Base-by-base conservation (phyloP, 2,113 vertebrate species). In the Pluvianellus socialis region DNA sequence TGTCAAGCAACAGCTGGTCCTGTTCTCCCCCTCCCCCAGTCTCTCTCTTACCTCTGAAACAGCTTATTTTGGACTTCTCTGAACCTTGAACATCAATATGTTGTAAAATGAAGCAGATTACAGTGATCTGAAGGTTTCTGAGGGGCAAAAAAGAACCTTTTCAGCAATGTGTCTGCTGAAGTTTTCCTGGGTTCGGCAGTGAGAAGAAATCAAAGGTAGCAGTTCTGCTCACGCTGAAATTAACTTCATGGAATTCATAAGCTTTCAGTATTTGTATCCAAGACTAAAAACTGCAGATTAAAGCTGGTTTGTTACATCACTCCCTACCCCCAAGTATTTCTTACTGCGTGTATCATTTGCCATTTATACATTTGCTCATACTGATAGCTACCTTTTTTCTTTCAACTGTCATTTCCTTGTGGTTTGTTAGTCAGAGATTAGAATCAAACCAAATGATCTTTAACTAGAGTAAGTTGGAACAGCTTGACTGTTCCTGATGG, bases 271-370 rank as follows among this genome's bases (percentile, higher is more conserved):
- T 95, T 72, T 90, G 50, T 85, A 50, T 80, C 8, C 65, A 96
- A 94, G 66, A 66, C 27, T 90, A 63, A 91, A 93, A 91, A 59
- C 19, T 50, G 45, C 47, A 95, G 63, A 92, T 86, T 92, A 86
- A 40, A 95, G 12, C 22, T 84, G 30, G 32, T 88, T 61, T 62
- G 5, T 76, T 86, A 23, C 33, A 65, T 8, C 23, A 28, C 7
- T 66, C 24, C 52, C 24, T 12, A 18, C 7, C 1, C n/a, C 8
- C 10, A 15, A 42, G 20, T 76, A 76, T 65, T 56, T 85, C 49
- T 59, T 59, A 55, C 73, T 58, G 42, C 10, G 4, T 56, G 14
- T 18, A 65, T 76, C 18, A 33, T 75, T 88, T 75, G 14, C 47
- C 15, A 53, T 63, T 88, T 58, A 38, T 49, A 63, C 5, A 18